phyloP scores from a whole-genome alignment of 2,113 vertebrate species.

The Synchiropus splendidus region DNA sequence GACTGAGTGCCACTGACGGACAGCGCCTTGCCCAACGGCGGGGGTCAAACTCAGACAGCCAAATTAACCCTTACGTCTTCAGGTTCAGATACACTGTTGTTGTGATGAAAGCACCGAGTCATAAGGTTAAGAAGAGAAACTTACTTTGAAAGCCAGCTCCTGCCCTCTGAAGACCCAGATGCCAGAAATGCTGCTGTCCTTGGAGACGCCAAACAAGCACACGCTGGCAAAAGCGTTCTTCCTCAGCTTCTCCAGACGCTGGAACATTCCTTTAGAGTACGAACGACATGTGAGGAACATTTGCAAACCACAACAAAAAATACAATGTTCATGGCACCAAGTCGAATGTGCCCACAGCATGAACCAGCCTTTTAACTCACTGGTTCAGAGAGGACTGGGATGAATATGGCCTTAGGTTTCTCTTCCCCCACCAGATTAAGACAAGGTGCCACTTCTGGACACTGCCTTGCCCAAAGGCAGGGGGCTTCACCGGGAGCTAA shows the following conservation, averaged over 20 bases:
- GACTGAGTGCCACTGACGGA: constrained; percentile 40
- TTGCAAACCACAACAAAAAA: no score
- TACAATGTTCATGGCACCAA: no score
- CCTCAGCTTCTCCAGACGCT: constrained; percentile 83
- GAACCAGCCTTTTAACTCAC: constrained; percentile 38
- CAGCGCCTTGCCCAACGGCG: constrained; percentile 55
- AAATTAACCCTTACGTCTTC: no score
- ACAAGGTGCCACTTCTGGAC: constrained; percentile 36
- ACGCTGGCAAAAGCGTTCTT: constrained; percentile 86
- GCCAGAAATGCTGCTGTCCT: constrained; percentile 80
- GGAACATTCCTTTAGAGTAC: constrained; percentile 78
- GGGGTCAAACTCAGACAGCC: constrained; percentile 15
- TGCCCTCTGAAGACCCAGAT: constrained; percentile 89
- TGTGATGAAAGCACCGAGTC: background rate
- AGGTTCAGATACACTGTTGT: no score
- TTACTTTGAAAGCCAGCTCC: constrained; percentile 80
- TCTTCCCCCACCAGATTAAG: constrained; percentile 55
- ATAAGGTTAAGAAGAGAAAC: constrained; percentile 23
- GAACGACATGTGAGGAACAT: background rate
- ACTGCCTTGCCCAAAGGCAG: constrained; percentile 54
- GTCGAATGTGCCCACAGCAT: constrained; percentile 42
- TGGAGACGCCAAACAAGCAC: constrained; percentile 78
- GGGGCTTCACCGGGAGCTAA: constrained; percentile 5
- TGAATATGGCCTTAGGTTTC: constrained; percentile 37
- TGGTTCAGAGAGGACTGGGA: constrained; percentile 51